These are phyloP conservation scores for Ceratosolen solmsi DNA, from an alignment of 1,140 invertebrate species.

Conservation along the genomic window DNA sequence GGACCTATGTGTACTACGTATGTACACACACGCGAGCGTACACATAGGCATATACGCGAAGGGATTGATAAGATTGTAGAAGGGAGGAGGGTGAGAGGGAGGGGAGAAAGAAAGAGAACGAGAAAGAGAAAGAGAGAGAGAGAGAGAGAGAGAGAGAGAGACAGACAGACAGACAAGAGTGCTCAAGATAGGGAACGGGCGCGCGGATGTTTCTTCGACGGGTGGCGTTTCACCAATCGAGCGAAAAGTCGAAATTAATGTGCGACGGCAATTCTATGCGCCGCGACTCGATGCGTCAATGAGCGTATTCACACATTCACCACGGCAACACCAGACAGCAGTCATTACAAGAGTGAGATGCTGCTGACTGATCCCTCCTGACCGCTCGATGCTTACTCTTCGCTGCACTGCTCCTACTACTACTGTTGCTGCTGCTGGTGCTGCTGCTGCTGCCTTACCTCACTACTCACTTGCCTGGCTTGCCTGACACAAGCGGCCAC, in stretches of 20 bases:
- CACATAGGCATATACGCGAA: no score
- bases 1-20: no score
- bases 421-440: conserved; percentile 14
- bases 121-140: background rate
- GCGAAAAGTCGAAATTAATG: conserved; percentile 48
- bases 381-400: no score
- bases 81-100: no score
- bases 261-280: background rate
- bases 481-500: conserved; percentile 47
- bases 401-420: no score
- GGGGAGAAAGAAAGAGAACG: background rate
- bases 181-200: background rate
- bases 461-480: background rate
- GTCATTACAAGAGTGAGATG: conserved; percentile 69
- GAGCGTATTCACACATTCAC: background rate
- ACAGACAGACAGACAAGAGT: background rate
- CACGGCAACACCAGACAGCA: conserved; percentile 68
- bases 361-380: background rate
- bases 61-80: no score
- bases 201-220: conserved; percentile 28
- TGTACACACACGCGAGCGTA: no score
- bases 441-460: conserved; percentile 35
- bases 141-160: background rate
- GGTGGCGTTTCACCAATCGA: conserved; percentile 45
- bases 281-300: conserved; percentile 4